These are phyloP conservation scores for Phenganax stokvisi DNA, from an alignment of 92 coral and sea anemone species.

Conservation along the genomic window DNA sequence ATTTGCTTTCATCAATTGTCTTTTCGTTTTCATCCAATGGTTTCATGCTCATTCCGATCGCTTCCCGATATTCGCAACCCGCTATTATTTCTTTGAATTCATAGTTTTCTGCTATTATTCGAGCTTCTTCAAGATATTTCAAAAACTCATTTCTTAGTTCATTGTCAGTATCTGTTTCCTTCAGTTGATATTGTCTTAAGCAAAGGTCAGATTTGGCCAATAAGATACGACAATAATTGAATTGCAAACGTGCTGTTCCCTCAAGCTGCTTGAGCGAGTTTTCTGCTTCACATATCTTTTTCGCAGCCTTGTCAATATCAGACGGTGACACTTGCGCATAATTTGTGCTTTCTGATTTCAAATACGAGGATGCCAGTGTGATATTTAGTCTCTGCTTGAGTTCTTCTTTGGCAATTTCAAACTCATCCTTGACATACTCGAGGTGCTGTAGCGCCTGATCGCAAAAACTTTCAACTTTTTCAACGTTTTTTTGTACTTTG, in stretches of 20 bases:
- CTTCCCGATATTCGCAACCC: neutral
- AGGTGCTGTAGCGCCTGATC: slow-evolving; percentile 35
- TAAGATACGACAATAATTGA: slow-evolving; percentile 11
- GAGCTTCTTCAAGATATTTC: neutral
- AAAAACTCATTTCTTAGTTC: neutral
- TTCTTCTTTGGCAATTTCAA: slow-evolving; percentile 40
- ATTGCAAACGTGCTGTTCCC: neutral
- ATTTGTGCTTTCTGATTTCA: slow-evolving; percentile 15
- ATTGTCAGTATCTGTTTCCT: neutral
- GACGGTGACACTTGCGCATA: neutral
- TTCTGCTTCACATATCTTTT: slow-evolving; percentile 11
- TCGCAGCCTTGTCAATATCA: neutral
- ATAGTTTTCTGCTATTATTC: neutral
- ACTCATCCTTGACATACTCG: slow-evolving; percentile 17
- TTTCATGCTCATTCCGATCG: too few relatives aligned
- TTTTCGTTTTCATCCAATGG: too few relatives aligned
- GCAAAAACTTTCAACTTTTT: slow-evolving; percentile 28
- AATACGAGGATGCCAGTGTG: slow-evolving; percentile 22
- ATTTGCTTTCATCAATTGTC: too few relatives aligned
- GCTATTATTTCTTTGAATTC: slow-evolving; percentile 4
- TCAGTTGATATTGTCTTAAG: slow-evolving; percentile 4
- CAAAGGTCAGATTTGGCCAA: slow-evolving; percentile 7
- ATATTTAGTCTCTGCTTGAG: slow-evolving; percentile 41
- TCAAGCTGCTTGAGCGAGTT: neutral
- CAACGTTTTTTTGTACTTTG: slow-evolving; percentile 1